A percentile compares a stretch with the other conserved stretches of the same genome.
Conservation (phyloP, 2,888 invertebrate species). For the Exocentrus adspersus region DNA sequence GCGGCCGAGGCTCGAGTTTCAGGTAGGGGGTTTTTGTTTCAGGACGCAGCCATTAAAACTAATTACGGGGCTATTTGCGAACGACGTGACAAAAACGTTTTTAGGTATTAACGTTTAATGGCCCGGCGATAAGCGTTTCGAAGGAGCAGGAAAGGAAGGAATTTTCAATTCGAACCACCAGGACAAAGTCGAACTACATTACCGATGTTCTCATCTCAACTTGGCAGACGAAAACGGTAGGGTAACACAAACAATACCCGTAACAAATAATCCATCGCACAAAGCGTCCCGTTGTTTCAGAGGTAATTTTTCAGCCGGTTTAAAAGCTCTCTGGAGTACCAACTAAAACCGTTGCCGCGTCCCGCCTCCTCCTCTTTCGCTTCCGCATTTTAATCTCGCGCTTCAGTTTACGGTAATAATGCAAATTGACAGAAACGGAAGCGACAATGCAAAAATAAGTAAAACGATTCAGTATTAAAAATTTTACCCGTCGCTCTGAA, state of each 20-base stretch:
- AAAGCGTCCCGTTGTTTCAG: background rate
- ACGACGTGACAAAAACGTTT: background rate
- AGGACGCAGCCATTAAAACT: background rate
- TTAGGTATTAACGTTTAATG: background rate
- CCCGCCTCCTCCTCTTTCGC: background rate
- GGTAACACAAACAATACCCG: background rate
- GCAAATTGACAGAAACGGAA: too few relatives aligned
- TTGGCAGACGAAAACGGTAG: too few relatives aligned
- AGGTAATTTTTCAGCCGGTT: background rate
- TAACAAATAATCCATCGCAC: background rate
- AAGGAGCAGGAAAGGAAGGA: too few relatives aligned
- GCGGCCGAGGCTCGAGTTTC: background rate
- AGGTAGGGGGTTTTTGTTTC: background rate
- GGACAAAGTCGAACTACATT: too few relatives aligned
- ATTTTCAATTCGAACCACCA: too few relatives aligned
- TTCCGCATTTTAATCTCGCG: background rate
- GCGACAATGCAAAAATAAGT: too few relatives aligned
- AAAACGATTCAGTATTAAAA: too few relatives aligned
- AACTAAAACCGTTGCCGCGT: background rate
- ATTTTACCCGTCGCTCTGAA: too few relatives aligned
- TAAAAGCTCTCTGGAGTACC: background rate
- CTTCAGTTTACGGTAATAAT: background rate
- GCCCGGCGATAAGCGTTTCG: background rate
- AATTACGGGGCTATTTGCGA: background rate
- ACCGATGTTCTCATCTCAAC: too few relatives aligned